Evolutionary conservation across 2,888 invertebrate species (phyloP).

Genomic region (Hedya salicella): DNA sequence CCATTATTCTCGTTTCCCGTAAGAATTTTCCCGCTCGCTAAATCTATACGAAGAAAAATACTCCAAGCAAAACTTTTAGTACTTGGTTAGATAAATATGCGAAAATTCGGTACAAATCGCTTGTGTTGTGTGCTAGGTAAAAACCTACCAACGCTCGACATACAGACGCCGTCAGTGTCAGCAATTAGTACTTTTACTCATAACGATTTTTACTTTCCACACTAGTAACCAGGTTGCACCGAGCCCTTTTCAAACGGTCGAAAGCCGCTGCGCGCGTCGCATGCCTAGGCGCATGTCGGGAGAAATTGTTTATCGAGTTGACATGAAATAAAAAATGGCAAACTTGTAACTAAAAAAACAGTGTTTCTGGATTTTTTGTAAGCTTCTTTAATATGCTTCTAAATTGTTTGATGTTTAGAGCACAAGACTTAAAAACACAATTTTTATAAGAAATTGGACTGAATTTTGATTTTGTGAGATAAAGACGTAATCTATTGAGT

Average conservation of each 20-base stretch:
- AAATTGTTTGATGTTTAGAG: too few species aligned
- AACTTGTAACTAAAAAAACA: constrained; percentile 2
- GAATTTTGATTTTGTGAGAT: too few species aligned
- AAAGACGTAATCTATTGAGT: too few species aligned
- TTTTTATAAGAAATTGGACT: too few species aligned
- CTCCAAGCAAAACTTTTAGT: too few species aligned
- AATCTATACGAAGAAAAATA: too few species aligned
- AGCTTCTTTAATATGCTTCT: too few species aligned
- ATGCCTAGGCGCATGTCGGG: constrained; percentile 52
- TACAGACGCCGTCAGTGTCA: not conserved
- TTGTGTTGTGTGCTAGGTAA: not conserved
- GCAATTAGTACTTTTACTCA: constrained; percentile 61
- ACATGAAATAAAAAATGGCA: constrained; percentile 36
- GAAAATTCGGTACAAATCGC: too few species aligned
- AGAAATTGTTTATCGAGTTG: constrained; percentile 45
- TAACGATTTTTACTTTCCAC: constrained; percentile 71
- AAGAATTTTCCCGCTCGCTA: too few species aligned
- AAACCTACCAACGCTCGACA: not conserved
- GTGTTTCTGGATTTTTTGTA: not conserved
- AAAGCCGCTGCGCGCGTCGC: constrained; percentile 57
- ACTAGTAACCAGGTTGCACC: constrained; percentile 54
- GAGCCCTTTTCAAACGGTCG: constrained; percentile 74
- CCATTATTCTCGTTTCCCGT: too few species aligned
- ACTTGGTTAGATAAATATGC: too few species aligned
- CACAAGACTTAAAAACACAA: too few species aligned